phyloP scores from a whole-genome alignment of 2,888 invertebrate species.

The Phragmatobia fuliginosa region DNA sequence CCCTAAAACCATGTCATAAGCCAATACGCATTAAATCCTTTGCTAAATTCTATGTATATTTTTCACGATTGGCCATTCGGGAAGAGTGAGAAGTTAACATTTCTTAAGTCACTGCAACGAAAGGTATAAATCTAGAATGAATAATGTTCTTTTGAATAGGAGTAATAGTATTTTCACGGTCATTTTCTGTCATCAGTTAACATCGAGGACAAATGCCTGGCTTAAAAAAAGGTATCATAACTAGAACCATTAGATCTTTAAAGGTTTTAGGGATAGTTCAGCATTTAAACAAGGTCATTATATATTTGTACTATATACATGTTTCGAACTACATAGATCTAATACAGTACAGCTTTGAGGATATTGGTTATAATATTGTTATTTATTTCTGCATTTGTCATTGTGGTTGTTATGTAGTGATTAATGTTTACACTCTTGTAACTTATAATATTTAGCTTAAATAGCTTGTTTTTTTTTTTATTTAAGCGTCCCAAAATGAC shows the following conservation, averaged over 20 bases:
- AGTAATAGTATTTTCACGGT: too few species aligned
- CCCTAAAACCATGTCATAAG: too few species aligned
- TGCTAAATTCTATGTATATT: too few species aligned
- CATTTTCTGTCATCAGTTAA: too few species aligned
- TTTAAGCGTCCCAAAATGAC: too few species aligned
- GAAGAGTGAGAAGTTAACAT: too few species aligned
- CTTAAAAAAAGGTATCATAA: background rate
- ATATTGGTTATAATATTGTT: conserved; percentile 23
- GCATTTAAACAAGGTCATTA: background rate
- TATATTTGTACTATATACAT: conserved; percentile 6
- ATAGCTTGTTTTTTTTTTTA: too few species aligned
- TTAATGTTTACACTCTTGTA: conserved; percentile 8
- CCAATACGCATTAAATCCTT: too few species aligned
- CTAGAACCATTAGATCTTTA: background rate
- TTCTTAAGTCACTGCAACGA: too few species aligned
- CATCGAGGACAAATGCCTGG: background rate
- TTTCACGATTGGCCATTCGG: too few species aligned
- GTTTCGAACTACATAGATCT: conserved; percentile 8
- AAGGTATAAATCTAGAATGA: too few species aligned
- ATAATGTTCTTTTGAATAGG: too few species aligned
- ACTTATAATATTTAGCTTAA: background rate
- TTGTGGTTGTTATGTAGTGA: conserved; percentile 3
- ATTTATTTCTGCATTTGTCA: conserved; percentile 18
- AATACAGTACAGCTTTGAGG: conserved; percentile 27
- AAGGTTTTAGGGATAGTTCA: background rate